Base-by-base conservation (phyloP, 2,797 vertebrate species). In the Pygocentrus nattereri region DNA sequence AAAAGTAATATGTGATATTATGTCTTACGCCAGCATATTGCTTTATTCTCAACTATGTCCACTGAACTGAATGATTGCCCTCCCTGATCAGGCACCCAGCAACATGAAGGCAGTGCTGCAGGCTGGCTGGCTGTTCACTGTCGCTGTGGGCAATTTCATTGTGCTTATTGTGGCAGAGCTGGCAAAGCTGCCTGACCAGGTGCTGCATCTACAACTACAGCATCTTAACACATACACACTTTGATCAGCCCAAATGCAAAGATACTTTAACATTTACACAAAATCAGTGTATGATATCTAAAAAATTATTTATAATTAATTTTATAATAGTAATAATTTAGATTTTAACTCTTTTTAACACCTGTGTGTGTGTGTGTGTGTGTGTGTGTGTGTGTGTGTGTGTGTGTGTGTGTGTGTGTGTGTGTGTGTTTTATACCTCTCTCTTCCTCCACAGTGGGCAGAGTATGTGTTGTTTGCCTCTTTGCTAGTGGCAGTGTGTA, bases 71-170 rank as follows among this genome's bases (percentile, higher is more conserved):
- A 58, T 38, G 27, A 4, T 68, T 67, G 61, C 11, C 31, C 30
- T 76, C 21, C 82, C 67, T 81, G 0, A 81, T 13, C 52, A 99
- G 98, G 98, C 98, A 7, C 98, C 98, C 0, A 95, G 95, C 85
- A 99, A 97, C 81, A 99, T 99, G 98, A 99, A 99, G 90, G 92
- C 98, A 0, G 97, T 99, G 85, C 93, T 99, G 25, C 98, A 99
- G 82, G 98, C 98, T 0, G 97, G 98, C 4, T 99, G 98, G 98
- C 92, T 98, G 74, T 78, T 99, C 3, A 96, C 96, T 0, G 96
- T 97, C 79, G 96, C 97, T 12, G 0, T 98, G 0, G 98, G 98
- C 16, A 98, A 99, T 93, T 94, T 99, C 74, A 97, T 98, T 1
- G 98, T 99, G 74, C 92, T 99, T 30, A 98, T 99, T 0, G 96